Evolutionary conservation across 2,797 vertebrate species (phyloP).

Genomic region (Cercopithecus diana): DNA sequence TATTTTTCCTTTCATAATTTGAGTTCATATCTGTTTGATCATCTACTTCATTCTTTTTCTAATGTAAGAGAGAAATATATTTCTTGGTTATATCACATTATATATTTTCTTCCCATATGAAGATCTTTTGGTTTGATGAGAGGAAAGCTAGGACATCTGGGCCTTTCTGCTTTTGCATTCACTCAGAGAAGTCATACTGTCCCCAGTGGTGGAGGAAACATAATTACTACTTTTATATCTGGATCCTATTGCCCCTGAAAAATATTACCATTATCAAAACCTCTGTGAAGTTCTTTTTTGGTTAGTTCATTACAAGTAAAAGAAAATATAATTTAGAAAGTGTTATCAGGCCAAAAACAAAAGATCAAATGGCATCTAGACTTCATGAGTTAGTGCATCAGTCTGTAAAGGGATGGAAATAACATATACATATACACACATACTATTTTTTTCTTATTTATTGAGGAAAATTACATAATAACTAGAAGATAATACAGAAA

Average conservation of each 20-base stretch:
- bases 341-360: not conserved
- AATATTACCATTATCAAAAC: not conserved
- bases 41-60: not conserved
- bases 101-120: not conserved
- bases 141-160: not conserved
- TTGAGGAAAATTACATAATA: too few relatives aligned
- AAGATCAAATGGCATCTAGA: not conserved
- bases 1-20: not conserved
- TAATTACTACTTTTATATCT: not conserved
- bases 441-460: not conserved
- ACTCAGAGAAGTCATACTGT: not conserved
- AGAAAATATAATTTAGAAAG: not conserved
- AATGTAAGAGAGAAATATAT: not conserved
- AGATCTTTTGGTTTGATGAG: not conserved
- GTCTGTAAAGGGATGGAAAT: not conserved
- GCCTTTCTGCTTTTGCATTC: not conserved
- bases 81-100: not conserved
- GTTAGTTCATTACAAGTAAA: not conserved
- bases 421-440: not conserved
- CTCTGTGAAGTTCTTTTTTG: not conserved
- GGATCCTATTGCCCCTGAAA: not conserved
- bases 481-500: not conserved
- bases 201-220: not conserved
- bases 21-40: not conserved
- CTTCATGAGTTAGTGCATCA: not conserved